Conservation (phyloP, 2,797 vertebrate genomes). For the Cyclura pinguis region DNA sequence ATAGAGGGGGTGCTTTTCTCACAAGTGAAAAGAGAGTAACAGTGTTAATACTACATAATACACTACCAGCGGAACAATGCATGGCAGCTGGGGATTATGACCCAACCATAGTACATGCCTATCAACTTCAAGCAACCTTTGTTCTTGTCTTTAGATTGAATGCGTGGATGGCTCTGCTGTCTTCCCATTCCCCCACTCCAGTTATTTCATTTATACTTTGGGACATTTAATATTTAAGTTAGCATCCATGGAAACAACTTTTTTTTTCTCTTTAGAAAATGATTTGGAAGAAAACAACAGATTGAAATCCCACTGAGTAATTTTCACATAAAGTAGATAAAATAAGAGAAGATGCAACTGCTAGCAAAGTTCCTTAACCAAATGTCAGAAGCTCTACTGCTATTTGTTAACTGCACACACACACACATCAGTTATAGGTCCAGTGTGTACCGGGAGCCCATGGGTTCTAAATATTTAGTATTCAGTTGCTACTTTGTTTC, state of each 20-base stretch:
- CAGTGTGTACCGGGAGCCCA: slow-evolving; percentile 44
- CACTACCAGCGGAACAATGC: not conserved
- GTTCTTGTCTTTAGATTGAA: slow-evolving; percentile 9
- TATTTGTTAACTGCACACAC: slow-evolving; percentile 1
- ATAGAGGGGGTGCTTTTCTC: not conserved
- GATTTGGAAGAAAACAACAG: slow-evolving; percentile 20
- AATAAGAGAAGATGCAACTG: slow-evolving; percentile 10
- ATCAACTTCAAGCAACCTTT: slow-evolving; percentile 22
- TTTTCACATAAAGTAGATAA: slow-evolving; percentile 25
- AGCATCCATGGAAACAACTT: slow-evolving; percentile 26
- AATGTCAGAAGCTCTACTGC: slow-evolving; percentile 25
- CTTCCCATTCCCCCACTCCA: not conserved
- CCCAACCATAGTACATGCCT: not conserved
- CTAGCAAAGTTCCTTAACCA: slow-evolving; percentile 1
- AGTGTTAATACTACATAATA: not conserved
- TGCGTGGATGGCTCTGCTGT: not conserved
- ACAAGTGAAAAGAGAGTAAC: not conserved
- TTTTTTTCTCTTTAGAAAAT: slow-evolving; percentile 12
- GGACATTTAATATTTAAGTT: slow-evolving; percentile 34
- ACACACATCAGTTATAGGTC: slow-evolving; percentile 5
- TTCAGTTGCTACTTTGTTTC: slow-evolving; percentile 78
- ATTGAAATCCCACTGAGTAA: slow-evolving; percentile 40
- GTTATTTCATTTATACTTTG: slow-evolving; percentile 16
- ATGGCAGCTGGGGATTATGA: not conserved
- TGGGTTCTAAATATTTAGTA: slow-evolving; percentile 75